Base-by-base conservation (phyloP, 2,888 invertebrate genomes). In the Crioceris asparagi region DNA sequence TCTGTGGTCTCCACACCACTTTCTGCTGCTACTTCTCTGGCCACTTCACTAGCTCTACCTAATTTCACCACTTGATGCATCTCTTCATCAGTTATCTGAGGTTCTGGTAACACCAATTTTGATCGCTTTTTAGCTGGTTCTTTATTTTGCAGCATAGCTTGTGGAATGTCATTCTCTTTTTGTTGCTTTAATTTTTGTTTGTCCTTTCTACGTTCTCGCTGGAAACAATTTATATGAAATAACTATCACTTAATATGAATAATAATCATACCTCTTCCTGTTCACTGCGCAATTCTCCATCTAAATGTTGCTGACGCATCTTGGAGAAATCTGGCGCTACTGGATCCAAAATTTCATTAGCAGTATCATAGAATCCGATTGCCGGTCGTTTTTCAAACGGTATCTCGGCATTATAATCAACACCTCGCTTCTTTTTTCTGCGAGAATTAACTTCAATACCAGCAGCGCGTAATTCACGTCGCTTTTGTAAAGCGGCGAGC, bases 341-440 rank as follows among this genome's bases (percentile, higher is more conserved):
- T 0, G 90, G 88, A 58, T 93, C 91, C 18, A 90, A 80, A 1
- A 73, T 71, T 62, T 98, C 97, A 41, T 78, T 80, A 0, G 87
- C 78, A 0, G 97, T 96, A 61, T 98, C 94, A 59, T 93, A 92
- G 65, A 98, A 97, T 1, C 98, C 97, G 8, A 79, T 56, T 0
- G 92, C 83, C 0, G 96, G 93, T 25, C 77, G 74, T 66, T 97
- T 96, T 59, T 97, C 96, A 64, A 99, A 98, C 0, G 98, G 94
- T 51, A 98, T 84, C 67, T 99, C 98, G 0, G 84, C 77, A 62
- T 96, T 96, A 67, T 97, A 99, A 62, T 98, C 92, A 3, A 99
- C 88, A 0, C 92, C 91, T 8, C 92, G 81, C 60, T 91, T 80
- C 57, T 77, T 79, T 55, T 80, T 81, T 38, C 79, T 74, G 16